Base-by-base conservation (phyloP, 2,888 invertebrate genomes). In the Eupithecia subfuscata region DNA sequence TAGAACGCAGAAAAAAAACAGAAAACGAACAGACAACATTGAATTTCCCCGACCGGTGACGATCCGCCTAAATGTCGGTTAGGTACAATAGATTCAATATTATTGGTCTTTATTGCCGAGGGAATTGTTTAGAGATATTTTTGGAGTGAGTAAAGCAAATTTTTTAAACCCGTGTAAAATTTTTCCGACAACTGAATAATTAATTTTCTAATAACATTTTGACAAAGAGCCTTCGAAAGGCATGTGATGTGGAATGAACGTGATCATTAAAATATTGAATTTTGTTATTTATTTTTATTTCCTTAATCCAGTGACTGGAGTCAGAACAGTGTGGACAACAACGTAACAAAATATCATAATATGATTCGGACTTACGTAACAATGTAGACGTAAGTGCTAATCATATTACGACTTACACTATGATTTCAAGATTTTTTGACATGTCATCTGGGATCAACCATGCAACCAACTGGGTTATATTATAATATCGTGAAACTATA, bases 201-300 rank as follows among this genome's bases (percentile, higher is more conserved):
- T 60, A 69, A 69, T 74, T 77, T 67, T 70, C 60, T 64, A 48
- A 73, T 63, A 74, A 45, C 63, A 63, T 43, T 73, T 52, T 73
- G 73, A 74, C 71, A 76, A 82, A 79, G 78, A 83, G 90, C 88
- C 90, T 91, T 90, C 73, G 70, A 84, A 90, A 90, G 89, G 89
- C 87, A 87, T 86, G 89, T 90, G 90, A 91, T 92, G 89, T 90
- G 86, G 84, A 88, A 89, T 90, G 89, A 87, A 88, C 85, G 89
- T 90, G 89, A 91, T 90, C 82, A 91, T 91, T 91, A 90, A 91
- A 83, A 91, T 85, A 80, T 86, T 88, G 82, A 87, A 88, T 87
- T 89, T 40, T 88, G 84, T 90, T 89, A 85, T 82, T 84, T 81
- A 78, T 81, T 84, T 85, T 60, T 60, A 25, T 60, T 60, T 56